Evolutionary conservation across 2,113 vertebrate genomes (phyloP).

Genomic region (Cromileptes altivelis): DNA sequence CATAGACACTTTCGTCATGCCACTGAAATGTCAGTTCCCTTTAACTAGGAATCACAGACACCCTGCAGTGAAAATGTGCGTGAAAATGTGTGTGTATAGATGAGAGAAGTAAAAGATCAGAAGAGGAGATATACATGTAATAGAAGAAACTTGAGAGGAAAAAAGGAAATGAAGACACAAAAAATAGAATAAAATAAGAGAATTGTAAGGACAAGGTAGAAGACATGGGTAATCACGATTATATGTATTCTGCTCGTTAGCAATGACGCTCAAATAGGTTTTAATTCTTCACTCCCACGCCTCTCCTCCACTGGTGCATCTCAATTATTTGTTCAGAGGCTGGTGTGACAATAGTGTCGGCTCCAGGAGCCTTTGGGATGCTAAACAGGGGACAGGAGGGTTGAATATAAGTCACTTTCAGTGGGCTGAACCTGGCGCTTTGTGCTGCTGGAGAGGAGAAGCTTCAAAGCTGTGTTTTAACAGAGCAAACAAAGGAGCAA

Average conservation of each 20-base stretch:
- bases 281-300: conserved; percentile 86
- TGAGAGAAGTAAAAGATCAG: conserved; percentile 6
- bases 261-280: conserved; percentile 81
- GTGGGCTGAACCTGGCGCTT: conserved; percentile 79
- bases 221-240: conserved; percentile 37
- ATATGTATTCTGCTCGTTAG: conserved; percentile 75
- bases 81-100: conserved; percentile 30
- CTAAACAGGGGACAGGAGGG: conserved; percentile 88
- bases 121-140: not conserved
- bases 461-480: conserved; percentile 96
- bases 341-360: conserved; percentile 88
- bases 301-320: conserved; percentile 88
- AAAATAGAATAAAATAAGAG: conserved; percentile 56
- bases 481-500: conserved; percentile 85
- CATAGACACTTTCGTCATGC: conserved; percentile 44
- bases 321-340: conserved; percentile 95
- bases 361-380: conserved; percentile 93
- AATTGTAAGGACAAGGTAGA: conserved; percentile 3
- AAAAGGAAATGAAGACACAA: not conserved
- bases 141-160: not conserved
- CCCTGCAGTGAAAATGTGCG: conserved; percentile 72
- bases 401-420: conserved; percentile 80
- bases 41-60: conserved; percentile 76
- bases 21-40: conserved; percentile 54
- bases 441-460: conserved; percentile 88